Evolutionary conservation across 2,113 vertebrate genomes (phyloP).

Genomic region (Arvicanthis niloticus): DNA sequence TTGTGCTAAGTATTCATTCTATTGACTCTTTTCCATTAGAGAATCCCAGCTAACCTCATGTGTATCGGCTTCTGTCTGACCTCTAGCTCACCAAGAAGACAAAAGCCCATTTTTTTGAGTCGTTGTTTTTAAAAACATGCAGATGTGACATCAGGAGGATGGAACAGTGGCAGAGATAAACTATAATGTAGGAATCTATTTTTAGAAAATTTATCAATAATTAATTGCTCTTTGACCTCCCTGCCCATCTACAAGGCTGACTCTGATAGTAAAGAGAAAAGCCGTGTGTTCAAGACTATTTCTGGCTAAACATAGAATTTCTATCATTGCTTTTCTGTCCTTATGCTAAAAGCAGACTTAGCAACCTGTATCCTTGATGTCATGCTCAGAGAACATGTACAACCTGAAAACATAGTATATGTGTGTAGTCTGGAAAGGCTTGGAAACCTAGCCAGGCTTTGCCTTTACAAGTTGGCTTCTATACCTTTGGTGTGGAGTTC

Average conservation of each 20-base stretch:
- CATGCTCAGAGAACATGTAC: not conserved
- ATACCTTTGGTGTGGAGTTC: not conserved
- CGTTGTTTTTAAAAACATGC: not conserved
- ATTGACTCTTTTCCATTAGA: too few relatives aligned
- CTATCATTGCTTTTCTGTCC: not conserved
- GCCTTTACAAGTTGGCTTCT: slow-evolving; percentile 4
- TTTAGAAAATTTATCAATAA: slow-evolving; percentile 20
- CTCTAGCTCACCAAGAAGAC: not conserved
- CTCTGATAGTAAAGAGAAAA: not conserved
- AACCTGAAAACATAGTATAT: not conserved
- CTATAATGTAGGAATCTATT: not conserved
- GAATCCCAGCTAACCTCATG: too few relatives aligned
- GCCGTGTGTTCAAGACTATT: not conserved
- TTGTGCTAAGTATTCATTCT: not conserved
- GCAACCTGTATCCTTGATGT: not conserved
- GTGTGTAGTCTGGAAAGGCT: not conserved
- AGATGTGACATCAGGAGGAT: not conserved
- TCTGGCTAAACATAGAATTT: slow-evolving; percentile 2
- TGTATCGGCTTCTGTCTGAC: not conserved
- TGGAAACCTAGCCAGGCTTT: not conserved
- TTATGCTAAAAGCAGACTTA: slow-evolving; percentile 30
- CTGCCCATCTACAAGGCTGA: not conserved
- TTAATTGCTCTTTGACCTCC: not conserved
- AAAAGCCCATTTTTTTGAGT: not conserved
- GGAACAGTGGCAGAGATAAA: not conserved